Conservation (phyloP, 1,140 invertebrate genomes). For the Drosophila navojoa region DNA sequence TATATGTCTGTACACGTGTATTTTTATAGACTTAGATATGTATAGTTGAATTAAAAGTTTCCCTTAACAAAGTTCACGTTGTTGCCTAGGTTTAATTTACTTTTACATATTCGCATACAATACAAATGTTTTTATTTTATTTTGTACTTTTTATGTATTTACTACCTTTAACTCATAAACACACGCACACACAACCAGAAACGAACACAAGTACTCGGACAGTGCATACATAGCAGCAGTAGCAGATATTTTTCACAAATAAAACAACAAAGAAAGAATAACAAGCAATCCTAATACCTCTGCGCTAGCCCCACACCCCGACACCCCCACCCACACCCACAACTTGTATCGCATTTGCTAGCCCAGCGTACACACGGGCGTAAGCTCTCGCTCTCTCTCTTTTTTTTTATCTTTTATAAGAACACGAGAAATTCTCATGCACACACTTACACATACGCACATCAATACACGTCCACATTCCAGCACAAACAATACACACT, state of each 20-base stretch:
- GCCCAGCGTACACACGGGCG: constrained; percentile 33
- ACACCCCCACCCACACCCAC: constrained; percentile 35
- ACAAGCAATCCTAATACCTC: constrained; percentile 69
- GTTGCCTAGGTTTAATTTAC: constrained; percentile 38
- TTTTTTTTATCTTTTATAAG: constrained; percentile 26
- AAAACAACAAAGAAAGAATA: constrained; percentile 77
- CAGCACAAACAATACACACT: constrained; percentile 52
- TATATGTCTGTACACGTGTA: neutral
- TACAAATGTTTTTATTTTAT: constrained; percentile 47
- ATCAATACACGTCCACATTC: constrained; percentile 30
- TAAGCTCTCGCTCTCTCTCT: constrained; percentile 13
- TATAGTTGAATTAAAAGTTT: constrained; percentile 41
- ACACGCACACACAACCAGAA: constrained; percentile 36
- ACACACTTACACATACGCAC: constrained; percentile 30
- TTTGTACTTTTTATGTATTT: constrained; percentile 66
- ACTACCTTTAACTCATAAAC: constrained; percentile 57
- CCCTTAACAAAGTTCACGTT: constrained; percentile 37
- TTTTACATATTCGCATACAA: constrained; percentile 43
- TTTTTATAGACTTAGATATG: constrained; percentile 8
- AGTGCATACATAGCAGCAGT: constrained; percentile 54
- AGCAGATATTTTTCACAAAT: constrained; percentile 72
- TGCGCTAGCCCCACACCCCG: constrained; percentile 32
- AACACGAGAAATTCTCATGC: constrained; percentile 43
- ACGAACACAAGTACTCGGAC: constrained; percentile 39
- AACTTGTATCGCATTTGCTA: constrained; percentile 39